Evolutionary conservation across 92 coral and sea anemone genomes (phyloP).

Genomic region (Umimayanthus kanabou): DNA sequence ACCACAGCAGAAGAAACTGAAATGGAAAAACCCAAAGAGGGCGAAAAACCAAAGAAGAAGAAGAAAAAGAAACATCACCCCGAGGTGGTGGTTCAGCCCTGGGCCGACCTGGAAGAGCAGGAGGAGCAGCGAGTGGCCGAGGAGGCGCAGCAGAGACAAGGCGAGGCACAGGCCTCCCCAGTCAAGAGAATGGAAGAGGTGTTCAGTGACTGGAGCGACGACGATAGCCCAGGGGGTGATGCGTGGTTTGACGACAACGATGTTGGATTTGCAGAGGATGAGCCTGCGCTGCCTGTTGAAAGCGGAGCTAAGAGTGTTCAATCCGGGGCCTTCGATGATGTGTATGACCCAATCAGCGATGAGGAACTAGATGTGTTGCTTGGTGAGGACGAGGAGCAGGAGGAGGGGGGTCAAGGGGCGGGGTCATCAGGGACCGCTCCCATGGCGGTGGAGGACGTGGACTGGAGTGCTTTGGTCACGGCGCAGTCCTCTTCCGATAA

Average conservation of each 20-base stretch:
- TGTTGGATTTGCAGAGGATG: conserved; percentile 55
- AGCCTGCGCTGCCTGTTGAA: conserved; percentile 52
- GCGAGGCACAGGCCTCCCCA: conserved; percentile 38
- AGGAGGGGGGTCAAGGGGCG: conserved; percentile 38
- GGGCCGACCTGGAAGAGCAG: conserved; percentile 86
- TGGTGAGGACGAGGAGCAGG: conserved; percentile 85
- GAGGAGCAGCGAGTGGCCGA: conserved; percentile 40
- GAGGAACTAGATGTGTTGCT: conserved; percentile 97
- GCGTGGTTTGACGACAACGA: conserved; percentile 75
- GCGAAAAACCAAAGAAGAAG: conserved; percentile 84
- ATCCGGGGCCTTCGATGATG: conserved; percentile 87
- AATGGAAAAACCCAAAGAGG: conserved; percentile 56
- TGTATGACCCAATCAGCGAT: conserved; percentile 98
- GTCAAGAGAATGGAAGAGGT: conserved; percentile 62
- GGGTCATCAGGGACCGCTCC: conserved; percentile 53
- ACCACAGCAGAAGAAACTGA: conserved; percentile 23
- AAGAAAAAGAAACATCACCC: conserved; percentile 85
- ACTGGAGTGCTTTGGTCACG: conserved; percentile 95
- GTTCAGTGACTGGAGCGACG: conserved; percentile 99
- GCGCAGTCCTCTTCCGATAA: conserved; percentile 55
- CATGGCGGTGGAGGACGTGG: conserved; percentile 90
- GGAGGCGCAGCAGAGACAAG: conserved; percentile 27
- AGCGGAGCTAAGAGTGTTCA: conserved; percentile 22
- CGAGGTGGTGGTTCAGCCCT: conserved; percentile 85
- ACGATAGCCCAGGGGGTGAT: conserved; percentile 87